Evolutionary conservation across 2,113 vertebrate genomes (phyloP), one percentile per base, ranked within the genome.

Genomic region (Urocolius indicus): DNA sequence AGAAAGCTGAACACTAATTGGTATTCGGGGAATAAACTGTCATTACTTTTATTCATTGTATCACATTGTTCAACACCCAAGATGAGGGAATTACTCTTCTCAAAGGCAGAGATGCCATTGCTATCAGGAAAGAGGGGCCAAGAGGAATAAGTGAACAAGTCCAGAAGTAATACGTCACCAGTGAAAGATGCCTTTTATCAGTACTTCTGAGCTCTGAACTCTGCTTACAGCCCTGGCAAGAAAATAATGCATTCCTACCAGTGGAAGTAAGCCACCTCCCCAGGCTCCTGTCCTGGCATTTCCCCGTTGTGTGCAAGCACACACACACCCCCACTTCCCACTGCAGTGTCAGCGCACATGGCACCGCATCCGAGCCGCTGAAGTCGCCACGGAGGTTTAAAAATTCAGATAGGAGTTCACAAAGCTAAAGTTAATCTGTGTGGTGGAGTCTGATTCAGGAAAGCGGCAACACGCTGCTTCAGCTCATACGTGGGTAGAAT

Each of bases 21-120:
- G 55, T 58, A 81, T 93, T 95, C 91, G 67, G 65, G 27, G 49
- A 84, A 78, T 58, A 84, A 95, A 59, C 14, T 78, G 81, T 55
- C 87, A 71, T 67, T 74, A 66, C 48, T 91, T 89, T 55, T 84
- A 84, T 87, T 84, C 91, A 89, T 87, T 91, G 32, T 32, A 82
- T 71, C 65, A 51, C 66, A 58, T 20, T 84, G 63, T 83, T 94
- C 63, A 80, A 5, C 63, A 73, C 41, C 14, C 29, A 65, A 52
- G 79, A 69, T 62, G 76, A 73, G 59, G 41, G 49, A 61, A 82
- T 61, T 62, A 24, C 59, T 45, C 48, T 32, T 85, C 63, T 88
- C 58, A 23, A 6, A 6, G 27, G 36, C 73, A 66, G 46, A 13
- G 30, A 49, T 22, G 49, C 49, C 2, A 4, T 7, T 46, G 48